phyloP scores from a whole-genome alignment of 2,113 vertebrate genomes.

The Calyptomena viridis region DNA sequence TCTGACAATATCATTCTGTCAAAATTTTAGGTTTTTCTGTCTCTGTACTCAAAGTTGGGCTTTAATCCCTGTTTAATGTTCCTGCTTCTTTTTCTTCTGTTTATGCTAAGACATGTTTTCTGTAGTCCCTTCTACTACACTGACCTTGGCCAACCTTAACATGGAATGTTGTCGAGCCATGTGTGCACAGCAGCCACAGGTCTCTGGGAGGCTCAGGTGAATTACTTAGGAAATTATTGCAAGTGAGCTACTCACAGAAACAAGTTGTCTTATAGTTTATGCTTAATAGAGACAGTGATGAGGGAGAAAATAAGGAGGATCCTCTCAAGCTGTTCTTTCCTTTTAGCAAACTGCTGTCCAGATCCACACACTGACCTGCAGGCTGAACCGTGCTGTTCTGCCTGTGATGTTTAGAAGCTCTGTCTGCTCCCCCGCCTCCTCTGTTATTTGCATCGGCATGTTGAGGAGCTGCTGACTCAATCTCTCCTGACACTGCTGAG shows the following conservation, averaged over 20 bases:
- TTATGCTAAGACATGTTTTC: background rate
- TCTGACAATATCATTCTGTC: background rate
- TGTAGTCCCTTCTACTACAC: background rate
- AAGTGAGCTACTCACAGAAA: background rate
- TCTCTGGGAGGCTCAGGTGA: background rate
- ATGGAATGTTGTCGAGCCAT: background rate
- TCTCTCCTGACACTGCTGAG: conserved; percentile 8
- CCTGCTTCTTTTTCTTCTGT: background rate
- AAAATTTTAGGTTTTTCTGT: background rate
- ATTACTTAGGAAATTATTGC: background rate
- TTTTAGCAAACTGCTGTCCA: background rate
- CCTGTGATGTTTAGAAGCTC: background rate
- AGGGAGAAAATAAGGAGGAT: background rate
- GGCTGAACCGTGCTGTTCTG: rapidly evolving
- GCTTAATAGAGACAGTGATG: background rate
- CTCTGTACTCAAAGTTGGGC: background rate
- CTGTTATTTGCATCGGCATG: background rate
- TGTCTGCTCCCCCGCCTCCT: background rate
- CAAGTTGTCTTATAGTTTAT: background rate
- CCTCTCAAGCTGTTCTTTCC: background rate
- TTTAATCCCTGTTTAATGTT: background rate
- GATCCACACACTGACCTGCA: background rate
- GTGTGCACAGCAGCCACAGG: background rate
- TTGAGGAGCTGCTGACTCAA: conserved; percentile 36
- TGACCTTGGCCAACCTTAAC: background rate